Evolutionary conservation across 2,797 vertebrate genomes (phyloP).

Genomic region (Macropus fuliginosus): DNA sequence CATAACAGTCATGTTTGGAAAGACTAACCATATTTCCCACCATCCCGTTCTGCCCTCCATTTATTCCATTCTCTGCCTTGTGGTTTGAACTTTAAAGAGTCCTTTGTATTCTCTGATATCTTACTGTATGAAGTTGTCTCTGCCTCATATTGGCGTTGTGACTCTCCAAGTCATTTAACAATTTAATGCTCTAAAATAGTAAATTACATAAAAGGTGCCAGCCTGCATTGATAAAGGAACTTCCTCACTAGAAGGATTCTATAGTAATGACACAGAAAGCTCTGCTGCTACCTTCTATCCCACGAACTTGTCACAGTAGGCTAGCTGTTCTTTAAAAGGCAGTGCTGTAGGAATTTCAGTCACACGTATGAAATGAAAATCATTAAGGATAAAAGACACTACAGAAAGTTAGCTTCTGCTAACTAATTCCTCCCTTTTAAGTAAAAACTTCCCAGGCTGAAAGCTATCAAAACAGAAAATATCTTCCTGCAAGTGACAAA

Average conservation of each 20-base stretch:
- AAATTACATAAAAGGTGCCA: neutral
- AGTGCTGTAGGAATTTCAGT: constrained; percentile 46
- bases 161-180: neutral
- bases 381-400: constrained; percentile 40
- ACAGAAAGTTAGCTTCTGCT: constrained; percentile 47
- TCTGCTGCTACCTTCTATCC: neutral
- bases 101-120: neutral
- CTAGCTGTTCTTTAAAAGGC: constrained; percentile 17
- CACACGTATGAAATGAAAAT: constrained; percentile 61
- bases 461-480: constrained; percentile 45
- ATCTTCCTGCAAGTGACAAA: constrained; percentile 58
- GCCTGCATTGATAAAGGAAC: neutral
- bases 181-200: neutral
- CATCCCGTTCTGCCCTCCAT: too few relatives aligned
- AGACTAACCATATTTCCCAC: too few relatives aligned
- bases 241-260: neutral
- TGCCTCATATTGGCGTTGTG: neutral
- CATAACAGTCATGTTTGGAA: too few relatives aligned
- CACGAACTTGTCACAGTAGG: neutral
- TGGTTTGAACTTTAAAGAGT: neutral
- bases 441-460: constrained; percentile 51
- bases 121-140: neutral
- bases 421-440: constrained; percentile 54
- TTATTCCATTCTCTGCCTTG: too few relatives aligned
- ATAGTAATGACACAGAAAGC: neutral